These are phyloP conservation scores for Tyto alba DNA, from an alignment of 2,113 vertebrate genomes.

Conservation along the genomic window DNA sequence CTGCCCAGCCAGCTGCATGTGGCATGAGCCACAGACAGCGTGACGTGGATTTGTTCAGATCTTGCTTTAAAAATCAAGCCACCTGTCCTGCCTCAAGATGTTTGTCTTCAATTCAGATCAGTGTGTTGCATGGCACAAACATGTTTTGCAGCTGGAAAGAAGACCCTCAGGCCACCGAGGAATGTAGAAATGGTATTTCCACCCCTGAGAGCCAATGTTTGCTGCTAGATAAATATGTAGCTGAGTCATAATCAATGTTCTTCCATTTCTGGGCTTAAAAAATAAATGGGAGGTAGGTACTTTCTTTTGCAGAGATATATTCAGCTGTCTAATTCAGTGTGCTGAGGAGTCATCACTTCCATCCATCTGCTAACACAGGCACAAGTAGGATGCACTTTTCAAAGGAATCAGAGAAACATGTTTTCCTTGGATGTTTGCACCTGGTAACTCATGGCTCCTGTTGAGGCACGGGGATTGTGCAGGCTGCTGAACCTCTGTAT, in stretches of 20 bases:
- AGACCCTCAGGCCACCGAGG: background rate
- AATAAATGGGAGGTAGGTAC: background rate
- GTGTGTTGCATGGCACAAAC: background rate
- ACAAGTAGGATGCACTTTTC: background rate
- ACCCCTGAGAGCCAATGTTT: background rate
- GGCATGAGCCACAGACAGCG: fast-evolving
- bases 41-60: background rate
- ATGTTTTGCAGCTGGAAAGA: background rate
- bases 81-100: background rate
- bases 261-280: background rate
- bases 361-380: background rate
- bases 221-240: background rate
- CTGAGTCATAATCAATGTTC: background rate
- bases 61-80: background rate
- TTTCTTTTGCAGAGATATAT: background rate
- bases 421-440: background rate
- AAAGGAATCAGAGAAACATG: background rate
- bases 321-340: background rate
- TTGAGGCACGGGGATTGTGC: fast-evolving
- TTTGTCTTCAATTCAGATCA: background rate
- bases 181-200: background rate
- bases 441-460: background rate
- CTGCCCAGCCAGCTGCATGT: background rate
- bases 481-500: background rate
- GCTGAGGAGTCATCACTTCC: background rate